Percentiles rank a stretch among this genome's conserved stretches.
Evolutionary conservation across 1,140 invertebrate species (phyloP).

Genomic region (Drosophila trapezifrons): DNA sequence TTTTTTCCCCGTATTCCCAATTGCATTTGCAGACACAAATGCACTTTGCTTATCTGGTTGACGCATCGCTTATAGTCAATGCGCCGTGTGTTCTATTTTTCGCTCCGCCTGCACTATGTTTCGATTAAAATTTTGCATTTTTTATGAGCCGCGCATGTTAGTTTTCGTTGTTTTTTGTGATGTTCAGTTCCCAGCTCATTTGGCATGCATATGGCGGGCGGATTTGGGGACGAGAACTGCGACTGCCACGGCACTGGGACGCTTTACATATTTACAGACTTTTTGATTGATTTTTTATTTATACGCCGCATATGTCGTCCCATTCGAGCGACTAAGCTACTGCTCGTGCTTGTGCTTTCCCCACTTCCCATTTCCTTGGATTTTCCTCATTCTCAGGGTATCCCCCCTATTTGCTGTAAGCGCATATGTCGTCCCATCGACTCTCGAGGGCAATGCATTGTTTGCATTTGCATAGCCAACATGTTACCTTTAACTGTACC

Average conservation of each 20-base stretch:
- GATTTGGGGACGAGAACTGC: background rate
- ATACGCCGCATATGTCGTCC: constrained; percentile 70
- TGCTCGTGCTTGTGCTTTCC: constrained; percentile 3
- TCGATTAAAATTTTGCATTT: constrained; percentile 80
- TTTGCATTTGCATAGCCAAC: constrained; percentile 68
- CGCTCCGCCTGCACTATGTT: constrained; percentile 68
- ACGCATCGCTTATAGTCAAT: constrained; percentile 53
- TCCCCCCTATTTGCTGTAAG: constrained; percentile 9
- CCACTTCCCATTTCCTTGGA: constrained; percentile 9
- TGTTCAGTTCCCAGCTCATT: constrained; percentile 50
- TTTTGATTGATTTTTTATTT: constrained; percentile 81
- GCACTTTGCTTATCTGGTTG: constrained; percentile 44
- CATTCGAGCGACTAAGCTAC: constrained; percentile 31
- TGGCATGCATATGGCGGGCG: constrained; percentile 50
- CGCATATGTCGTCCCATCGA: constrained; percentile 64
- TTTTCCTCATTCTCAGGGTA: constrained; percentile 17
- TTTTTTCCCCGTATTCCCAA: background rate
- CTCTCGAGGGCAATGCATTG: constrained; percentile 68
- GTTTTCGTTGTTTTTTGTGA: constrained; percentile 37
- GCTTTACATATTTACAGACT: constrained; percentile 47
- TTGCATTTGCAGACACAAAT: constrained; percentile 25
- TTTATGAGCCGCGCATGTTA: constrained; percentile 65
- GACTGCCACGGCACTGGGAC: background rate
- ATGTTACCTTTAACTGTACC: constrained; percentile 25
- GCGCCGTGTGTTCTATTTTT: constrained; percentile 69